Percentiles rank a stretch among this genome's conserved stretches.
These are phyloP conservation scores for Eulemur albifrons DNA, from an alignment of 2,797 vertebrate genomes.

Conservation along the genomic window DNA sequence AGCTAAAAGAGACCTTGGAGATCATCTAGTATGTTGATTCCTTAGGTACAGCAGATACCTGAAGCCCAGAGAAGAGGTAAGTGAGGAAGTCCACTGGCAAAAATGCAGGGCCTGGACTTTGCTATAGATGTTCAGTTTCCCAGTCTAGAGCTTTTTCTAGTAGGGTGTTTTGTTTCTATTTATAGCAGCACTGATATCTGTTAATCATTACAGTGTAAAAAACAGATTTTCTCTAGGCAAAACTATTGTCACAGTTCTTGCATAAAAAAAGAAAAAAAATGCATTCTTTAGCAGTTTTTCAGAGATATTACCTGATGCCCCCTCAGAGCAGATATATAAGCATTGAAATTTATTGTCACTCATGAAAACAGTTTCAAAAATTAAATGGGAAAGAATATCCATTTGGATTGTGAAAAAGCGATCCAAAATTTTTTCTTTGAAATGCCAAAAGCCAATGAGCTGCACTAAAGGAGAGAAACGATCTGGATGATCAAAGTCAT, in stretches of 20 bases:
- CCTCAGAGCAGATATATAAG: not conserved
- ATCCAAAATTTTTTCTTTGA: not conserved
- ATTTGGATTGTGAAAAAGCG: not conserved
- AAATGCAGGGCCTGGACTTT: not conserved
- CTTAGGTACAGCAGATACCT: not conserved
- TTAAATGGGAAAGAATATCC: not conserved
- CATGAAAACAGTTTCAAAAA: conserved; percentile 17
- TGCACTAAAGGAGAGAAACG: not conserved
- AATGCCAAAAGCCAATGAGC: conserved; percentile 20
- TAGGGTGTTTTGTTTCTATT: not conserved
- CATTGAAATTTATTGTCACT: not conserved
- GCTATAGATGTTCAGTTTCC: not conserved
- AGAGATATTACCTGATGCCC: not conserved
- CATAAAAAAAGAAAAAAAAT: not conserved
- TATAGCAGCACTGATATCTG: not conserved
- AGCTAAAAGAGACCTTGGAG: not conserved
- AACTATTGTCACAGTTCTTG: not conserved
- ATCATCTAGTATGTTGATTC: not conserved
- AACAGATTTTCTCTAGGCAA: not conserved
- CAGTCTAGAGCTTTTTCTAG: not conserved
- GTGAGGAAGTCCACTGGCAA: not conserved
- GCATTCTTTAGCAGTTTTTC: not conserved
- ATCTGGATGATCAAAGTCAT: conserved; percentile 7
- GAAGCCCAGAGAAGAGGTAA: not conserved
- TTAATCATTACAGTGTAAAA: not conserved